Conservation (phyloP, 2,888 invertebrate species). For the Nomada ferruginata region DNA sequence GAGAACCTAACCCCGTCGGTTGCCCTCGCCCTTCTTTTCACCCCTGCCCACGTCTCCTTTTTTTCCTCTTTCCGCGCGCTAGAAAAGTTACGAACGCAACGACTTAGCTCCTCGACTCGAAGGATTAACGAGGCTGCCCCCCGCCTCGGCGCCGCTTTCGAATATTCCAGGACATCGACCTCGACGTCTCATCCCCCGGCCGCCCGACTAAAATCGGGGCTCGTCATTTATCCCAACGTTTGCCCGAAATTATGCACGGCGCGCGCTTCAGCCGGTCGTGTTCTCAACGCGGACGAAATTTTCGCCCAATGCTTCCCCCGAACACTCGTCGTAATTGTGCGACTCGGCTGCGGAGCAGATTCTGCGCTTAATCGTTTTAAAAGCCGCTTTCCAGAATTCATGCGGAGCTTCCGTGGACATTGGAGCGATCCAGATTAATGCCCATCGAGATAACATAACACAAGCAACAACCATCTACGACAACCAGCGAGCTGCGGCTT, state of each 20-base stretch:
- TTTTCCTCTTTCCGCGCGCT: neutral
- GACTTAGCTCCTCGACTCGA: constrained; percentile 51
- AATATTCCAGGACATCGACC: constrained; percentile 64
- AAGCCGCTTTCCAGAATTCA: too few species aligned
- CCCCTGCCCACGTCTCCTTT: neutral
- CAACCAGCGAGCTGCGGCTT: too few species aligned
- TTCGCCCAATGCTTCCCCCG: neutral
- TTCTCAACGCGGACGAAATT: constrained; percentile 7
- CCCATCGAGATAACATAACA: too few species aligned
- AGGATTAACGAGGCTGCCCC: constrained; percentile 64
- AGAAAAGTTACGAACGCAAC: constrained; percentile 46
- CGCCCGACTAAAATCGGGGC: constrained; percentile 29
- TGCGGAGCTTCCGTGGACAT: too few species aligned
- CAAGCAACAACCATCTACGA: too few species aligned
- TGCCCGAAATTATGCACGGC: constrained; percentile 57
- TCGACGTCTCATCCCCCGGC: constrained; percentile 19
- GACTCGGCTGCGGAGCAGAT: neutral
- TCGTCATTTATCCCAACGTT: constrained; percentile 54
- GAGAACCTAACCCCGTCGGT: constrained; percentile 15
- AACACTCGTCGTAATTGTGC: neutral
- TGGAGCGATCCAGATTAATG: too few species aligned
- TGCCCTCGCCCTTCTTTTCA: neutral
- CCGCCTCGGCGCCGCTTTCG: constrained; percentile 50
- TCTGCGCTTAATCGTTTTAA: too few species aligned
- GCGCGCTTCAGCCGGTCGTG: neutral